These are phyloP conservation scores for Corynorhinus townsendii DNA, from an alignment of 2,113 vertebrate species.

Conservation along the genomic window DNA sequence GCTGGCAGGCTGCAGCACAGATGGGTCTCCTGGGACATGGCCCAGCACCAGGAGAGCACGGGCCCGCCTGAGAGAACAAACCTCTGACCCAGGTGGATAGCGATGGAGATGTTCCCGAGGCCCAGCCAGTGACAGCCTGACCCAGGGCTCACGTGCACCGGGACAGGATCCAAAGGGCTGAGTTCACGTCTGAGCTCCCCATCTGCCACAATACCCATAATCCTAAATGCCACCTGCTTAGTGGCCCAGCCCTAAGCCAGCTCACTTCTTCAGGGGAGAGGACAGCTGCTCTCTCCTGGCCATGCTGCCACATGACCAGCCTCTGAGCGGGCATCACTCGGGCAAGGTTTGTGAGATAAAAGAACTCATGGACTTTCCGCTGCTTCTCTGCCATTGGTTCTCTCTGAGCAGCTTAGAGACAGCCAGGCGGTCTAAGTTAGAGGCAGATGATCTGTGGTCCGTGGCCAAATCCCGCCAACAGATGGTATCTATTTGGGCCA, in stretches of 20 bases:
- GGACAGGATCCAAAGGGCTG: background rate
- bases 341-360: background rate
- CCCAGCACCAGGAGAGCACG: background rate
- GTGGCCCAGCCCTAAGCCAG: background rate
- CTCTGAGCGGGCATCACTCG: rapidly evolving
- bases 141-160: background rate
- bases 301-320: rapidly evolving
- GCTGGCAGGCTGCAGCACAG: background rate
- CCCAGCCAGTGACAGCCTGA: background rate
- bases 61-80: background rate
- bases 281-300: background rate
- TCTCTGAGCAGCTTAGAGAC: background rate
- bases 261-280: background rate
- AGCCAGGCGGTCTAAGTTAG: background rate
- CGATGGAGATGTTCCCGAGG: rapidly evolving
- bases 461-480: background rate
- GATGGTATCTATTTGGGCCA: background rate
- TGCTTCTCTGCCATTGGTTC: background rate
- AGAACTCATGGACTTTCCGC: background rate
- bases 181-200: background rate
- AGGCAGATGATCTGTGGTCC: background rate
- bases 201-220: background rate
- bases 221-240: background rate
- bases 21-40: background rate
- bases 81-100: background rate